Base-by-base conservation (phyloP, 2,113 vertebrate species). In the Empidonax alnorum region DNA sequence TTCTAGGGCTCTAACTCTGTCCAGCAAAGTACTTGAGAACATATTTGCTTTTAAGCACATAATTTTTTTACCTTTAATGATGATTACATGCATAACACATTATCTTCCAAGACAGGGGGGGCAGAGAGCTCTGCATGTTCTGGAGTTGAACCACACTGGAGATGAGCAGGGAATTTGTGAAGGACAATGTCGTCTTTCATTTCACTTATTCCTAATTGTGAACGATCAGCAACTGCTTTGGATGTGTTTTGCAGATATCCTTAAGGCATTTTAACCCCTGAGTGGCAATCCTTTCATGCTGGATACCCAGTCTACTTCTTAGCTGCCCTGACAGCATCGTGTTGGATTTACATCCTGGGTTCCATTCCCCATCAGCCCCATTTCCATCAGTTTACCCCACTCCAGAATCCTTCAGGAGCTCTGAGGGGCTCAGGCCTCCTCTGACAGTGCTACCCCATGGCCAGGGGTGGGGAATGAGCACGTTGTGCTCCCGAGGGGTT, bases 401-500 rank as follows among this genome's bases (percentile, higher is more conserved):
- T 24, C 49, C 11, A 19, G 24, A 27, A 33, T 4, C 27, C 22
- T n/a, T 18, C 21, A 19, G 5, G 22, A 30, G 42, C 28, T 16
- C 27, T 35, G 47, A 47, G 23, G 44, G 27, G 49, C 37, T 9
- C 13, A 44, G 35, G 8, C 35, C 35, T 67, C 56, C 41, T 68
- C 55, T 55, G 66, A 24, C 19, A 41, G 12, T 4, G 6, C 62
- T 30, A 27, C 14, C 0, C 20, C 28, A 16, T 15, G 30, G 23
- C 53, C 7, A 7, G 6, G 49, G 1, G 0, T 37, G 49, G 25
- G 68, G 15, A 72, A 4, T 4, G 50, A 77, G 13, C 12, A 39
- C 0, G 0, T 21, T 44, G 20, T 33, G 20, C 23, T 22, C 42
- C 42, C 44, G 20, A 35, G 12, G 9, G 33, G 3, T 37, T 4